Evolutionary conservation across 2,797 vertebrate genomes (phyloP).

Genomic region (Nasua narica): DNA sequence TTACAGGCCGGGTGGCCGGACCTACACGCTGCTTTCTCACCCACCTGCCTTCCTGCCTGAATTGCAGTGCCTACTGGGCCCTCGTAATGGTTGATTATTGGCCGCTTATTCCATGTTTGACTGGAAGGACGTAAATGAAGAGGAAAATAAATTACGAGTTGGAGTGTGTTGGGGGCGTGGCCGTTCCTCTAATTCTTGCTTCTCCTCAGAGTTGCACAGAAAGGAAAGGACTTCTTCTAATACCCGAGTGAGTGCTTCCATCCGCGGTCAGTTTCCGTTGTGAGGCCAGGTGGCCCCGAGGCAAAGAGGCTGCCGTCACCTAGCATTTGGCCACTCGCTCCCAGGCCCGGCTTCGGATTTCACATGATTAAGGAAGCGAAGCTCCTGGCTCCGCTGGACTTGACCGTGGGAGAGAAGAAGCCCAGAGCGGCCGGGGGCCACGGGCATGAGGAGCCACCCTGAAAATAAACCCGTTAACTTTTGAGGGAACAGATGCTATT

Average conservation of each 20-base stretch:
- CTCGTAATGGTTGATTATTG: not conserved
- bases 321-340: rapidly evolving
- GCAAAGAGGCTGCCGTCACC: no score
- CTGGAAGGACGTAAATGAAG: not conserved
- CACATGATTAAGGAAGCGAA: not conserved
- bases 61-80: not conserved
- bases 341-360: not conserved
- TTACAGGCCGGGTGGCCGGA: not conserved
- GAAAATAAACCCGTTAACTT: not conserved
- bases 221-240: not conserved
- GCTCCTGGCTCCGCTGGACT: not conserved
- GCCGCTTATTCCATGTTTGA: not conserved
- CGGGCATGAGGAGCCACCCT: no score
- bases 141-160: not conserved
- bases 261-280: not conserved
- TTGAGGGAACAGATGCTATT: not conserved
- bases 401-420: rapidly evolving
- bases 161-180: not conserved
- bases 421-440: not conserved
- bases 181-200: not conserved
- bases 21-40: not conserved
- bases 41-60: not conserved
- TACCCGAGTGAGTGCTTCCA: not conserved
- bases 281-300: not conserved
- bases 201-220: not conserved